Conservation (phyloP, 1,140 invertebrate species). For the Pteromalus puparum region DNA sequence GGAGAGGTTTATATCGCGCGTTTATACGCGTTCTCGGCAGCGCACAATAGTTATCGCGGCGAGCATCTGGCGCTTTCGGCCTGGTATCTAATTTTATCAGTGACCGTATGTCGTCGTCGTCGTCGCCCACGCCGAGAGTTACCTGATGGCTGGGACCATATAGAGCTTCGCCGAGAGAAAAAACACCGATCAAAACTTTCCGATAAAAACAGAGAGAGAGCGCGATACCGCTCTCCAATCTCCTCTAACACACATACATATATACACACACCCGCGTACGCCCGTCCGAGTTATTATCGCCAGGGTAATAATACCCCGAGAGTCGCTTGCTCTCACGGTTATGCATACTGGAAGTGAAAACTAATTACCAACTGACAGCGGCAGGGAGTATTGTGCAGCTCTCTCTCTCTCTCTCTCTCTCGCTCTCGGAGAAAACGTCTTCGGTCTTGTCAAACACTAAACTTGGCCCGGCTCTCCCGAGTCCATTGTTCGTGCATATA, state of each 20-base stretch:
- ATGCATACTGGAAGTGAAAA: conserved; percentile 50
- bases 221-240: too few relatives aligned
- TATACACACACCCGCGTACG: background rate
- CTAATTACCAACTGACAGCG: conserved; percentile 65
- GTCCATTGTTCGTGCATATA: conserved; percentile 33
- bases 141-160: too few relatives aligned
- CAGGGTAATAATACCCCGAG: background rate
- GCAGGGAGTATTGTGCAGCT: conserved; percentile 54
- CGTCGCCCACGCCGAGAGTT: too few relatives aligned
- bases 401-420: too few relatives aligned
- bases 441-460: conserved; percentile 62
- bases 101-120: background rate
- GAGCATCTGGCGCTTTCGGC: background rate
- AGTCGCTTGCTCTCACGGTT: background rate
- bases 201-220: too few relatives aligned
- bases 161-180: too few relatives aligned
- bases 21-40: background rate
- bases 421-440: conserved; percentile 54
- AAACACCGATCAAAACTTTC: too few relatives aligned
- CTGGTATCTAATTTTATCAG: background rate
- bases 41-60: background rate
- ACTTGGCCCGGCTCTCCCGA: conserved; percentile 41
- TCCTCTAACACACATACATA: too few relatives aligned
- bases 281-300: conserved; percentile 45
- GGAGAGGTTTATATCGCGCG: background rate